These are phyloP conservation scores for Isurus oxyrinchus DNA, from an alignment of 2,113 vertebrate genomes.

Conservation along the genomic window DNA sequence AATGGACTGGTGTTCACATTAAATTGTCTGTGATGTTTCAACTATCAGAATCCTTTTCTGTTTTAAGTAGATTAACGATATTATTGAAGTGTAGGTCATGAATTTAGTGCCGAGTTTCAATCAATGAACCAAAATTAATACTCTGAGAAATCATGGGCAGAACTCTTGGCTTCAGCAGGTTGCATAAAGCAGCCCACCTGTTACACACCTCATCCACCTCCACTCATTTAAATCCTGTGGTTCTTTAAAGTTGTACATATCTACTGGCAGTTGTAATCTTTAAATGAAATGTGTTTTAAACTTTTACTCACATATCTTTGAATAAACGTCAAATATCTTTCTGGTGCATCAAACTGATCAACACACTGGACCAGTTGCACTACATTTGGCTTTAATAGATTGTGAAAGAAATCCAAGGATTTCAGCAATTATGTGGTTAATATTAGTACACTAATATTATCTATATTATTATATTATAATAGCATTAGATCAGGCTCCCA, in stretches of 20 bases:
- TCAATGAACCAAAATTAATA: neutral
- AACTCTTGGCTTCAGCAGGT: neutral
- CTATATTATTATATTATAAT: too few species aligned
- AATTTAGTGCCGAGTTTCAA: neutral
- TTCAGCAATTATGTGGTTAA: neutral
- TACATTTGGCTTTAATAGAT: neutral
- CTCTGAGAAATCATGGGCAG: neutral
- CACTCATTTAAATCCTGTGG: neutral
- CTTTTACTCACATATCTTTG: neutral
- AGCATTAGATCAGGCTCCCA: neutral
- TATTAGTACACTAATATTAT: too few species aligned
- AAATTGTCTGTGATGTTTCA: neutral
- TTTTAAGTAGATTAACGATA: neutral
- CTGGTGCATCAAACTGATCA: neutral
- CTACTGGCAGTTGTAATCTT: neutral
- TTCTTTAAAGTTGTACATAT: neutral
- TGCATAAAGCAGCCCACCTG: neutral
- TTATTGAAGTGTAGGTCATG: neutral
- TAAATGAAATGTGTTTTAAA: neutral
- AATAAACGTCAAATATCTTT: neutral
- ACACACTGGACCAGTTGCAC: neutral
- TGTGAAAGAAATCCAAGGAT: neutral
- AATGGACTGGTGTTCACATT: neutral
- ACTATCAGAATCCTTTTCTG: neutral
- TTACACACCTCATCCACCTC: neutral